Conservation (phyloP, 2,888 invertebrate species). For the Lepidochitona cinerea region DNA sequence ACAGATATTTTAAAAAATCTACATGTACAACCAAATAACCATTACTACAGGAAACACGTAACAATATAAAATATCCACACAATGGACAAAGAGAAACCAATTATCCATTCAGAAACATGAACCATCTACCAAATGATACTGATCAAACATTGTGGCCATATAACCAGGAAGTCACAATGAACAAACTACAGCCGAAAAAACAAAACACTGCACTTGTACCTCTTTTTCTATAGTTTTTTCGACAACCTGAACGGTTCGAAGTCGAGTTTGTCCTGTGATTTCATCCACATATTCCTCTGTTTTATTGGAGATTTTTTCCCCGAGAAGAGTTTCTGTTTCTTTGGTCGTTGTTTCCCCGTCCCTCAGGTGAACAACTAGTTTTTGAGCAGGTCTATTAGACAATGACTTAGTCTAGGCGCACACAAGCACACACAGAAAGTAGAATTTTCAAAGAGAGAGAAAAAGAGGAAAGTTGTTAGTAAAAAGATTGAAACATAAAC, state of each 20-base stretch:
- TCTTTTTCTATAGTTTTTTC: conserved; percentile 58
- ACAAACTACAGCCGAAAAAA: not conserved
- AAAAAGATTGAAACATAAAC: no score
- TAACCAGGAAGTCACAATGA: not conserved
- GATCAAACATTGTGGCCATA: not conserved
- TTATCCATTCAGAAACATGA: not conserved
- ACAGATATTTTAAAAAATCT: no score
- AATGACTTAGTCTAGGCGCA: not conserved
- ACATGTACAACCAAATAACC: no score
- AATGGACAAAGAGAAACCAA: no score
- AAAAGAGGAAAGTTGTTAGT: no score
- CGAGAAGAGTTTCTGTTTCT: conserved; percentile 47
- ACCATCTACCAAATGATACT: not conserved
- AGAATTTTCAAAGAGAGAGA: not conserved
- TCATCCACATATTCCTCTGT: conserved; percentile 53
- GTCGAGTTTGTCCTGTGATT: conserved; percentile 48
- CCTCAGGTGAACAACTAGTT: conserved; percentile 40
- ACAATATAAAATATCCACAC: no score
- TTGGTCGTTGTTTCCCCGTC: conserved; percentile 41
- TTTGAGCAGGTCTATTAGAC: not conserved
- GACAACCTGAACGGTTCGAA: conserved; percentile 49
- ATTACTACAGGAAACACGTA: no score
- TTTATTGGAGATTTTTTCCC: conserved; percentile 47
- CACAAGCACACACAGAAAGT: no score
- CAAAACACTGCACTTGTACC: conserved; percentile 34